Base-by-base conservation (phyloP, 2,113 vertebrate species). In the Sorex fumeus region DNA sequence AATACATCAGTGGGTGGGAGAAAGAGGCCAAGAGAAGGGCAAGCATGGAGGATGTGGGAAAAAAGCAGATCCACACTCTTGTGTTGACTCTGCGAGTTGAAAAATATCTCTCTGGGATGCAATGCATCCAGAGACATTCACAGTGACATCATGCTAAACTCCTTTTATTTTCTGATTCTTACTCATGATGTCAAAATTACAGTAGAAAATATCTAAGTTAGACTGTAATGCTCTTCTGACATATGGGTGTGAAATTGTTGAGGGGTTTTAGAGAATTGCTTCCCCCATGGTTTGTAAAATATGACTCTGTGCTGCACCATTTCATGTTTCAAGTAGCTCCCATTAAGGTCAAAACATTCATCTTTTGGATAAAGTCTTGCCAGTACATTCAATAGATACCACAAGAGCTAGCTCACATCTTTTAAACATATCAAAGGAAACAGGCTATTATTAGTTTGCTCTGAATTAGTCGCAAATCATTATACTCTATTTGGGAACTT, bases 391-490 rank as follows among this genome's bases (percentile, higher is more conserved):
- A 80, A 25, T 53, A 77, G 85, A 43, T 90, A 30, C 0, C 32
- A 3, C 0, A n/a, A 23, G 64, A 78, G 28, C 30, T 64, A 87
- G 9, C 40, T 90, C 18, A 64, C n/a, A 21, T 82, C 47, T 43
- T 93, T 84, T 53, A 84, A 94, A 71, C 25, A 19, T 30, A 90
- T 80, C 45, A 81, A 85, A n/a, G 75, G 95, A 95, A 94, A 45
- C 82, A 64, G 21, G 34, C 45, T 94, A 70, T 45, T 81, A 82
- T 90, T 11, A 27, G 67, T 90, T 85, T 91, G 90, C 77, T 77
- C 69, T 94, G 36, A 95, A 94, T 95, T 36, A 88, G 91, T 91
- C 74, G 78, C 71, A 93, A 96, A 95, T 94, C 76, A 84, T 95
- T 88, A 90, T 91, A 93, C 9, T 69, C 9, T 67, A 45, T 79